These are phyloP conservation scores for Nomada ferruginata DNA, from an alignment of 2,888 invertebrate genomes.

Conservation along the genomic window DNA sequence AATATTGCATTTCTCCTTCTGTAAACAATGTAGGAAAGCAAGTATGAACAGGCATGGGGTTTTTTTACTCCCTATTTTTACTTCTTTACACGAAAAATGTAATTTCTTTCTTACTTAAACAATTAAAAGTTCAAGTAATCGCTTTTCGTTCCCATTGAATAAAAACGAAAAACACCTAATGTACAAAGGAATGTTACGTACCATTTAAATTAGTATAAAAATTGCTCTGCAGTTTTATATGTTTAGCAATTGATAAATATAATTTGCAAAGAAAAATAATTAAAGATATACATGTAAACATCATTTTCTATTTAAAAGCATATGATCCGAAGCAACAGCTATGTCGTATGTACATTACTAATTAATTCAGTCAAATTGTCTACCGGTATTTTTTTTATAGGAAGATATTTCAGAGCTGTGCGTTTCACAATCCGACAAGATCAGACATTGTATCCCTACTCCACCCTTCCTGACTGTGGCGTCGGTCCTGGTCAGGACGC, in stretches of 20 bases:
- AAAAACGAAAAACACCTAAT: neutral
- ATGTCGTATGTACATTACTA: neutral
- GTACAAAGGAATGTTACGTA: neutral
- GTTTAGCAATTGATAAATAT: neutral
- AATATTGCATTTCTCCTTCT: neutral
- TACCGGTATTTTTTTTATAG: neutral
- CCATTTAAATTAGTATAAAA: neutral
- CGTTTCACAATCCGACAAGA: conserved; percentile 65
- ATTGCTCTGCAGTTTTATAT: neutral
- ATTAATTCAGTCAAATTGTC: neutral
- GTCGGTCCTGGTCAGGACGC: conserved; percentile 83
- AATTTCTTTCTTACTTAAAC: too few relatives aligned
- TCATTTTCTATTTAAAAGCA: neutral
- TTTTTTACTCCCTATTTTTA: too few relatives aligned
- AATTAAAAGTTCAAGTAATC: neutral
- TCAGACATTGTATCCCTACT: conserved; percentile 75
- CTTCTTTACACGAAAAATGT: too few relatives aligned
- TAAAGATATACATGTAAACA: neutral
- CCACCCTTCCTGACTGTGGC: conserved; percentile 73
- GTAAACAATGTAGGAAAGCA: too few relatives aligned
- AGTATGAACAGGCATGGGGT: too few relatives aligned
- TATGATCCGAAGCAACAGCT: neutral
- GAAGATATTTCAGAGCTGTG: conserved; percentile 46
- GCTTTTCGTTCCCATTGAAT: neutral
- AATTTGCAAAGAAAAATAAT: neutral